Evolutionary conservation across 2,113 vertebrate species (phyloP).

Genomic region (Vanacampus margaritifer): DNA sequence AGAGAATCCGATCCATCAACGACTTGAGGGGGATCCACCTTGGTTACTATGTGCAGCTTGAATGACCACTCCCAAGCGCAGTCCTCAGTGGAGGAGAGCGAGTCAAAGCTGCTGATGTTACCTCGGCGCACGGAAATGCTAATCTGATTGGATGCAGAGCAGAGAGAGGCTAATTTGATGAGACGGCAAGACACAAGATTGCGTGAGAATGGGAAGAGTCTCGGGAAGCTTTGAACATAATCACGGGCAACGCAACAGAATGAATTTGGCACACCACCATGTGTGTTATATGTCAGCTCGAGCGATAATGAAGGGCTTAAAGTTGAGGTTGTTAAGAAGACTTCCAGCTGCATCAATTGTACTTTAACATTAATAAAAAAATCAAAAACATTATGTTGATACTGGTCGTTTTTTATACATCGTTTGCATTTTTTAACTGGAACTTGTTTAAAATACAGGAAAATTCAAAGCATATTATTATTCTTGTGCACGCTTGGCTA

Average conservation of each 20-base stretch:
- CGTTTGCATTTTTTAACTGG: not conserved
- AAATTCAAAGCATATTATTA: no score
- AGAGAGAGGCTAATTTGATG: constrained; percentile 52
- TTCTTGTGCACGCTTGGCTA: no score
- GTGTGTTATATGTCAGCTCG: not conserved
- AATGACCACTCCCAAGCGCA: constrained; percentile 25
- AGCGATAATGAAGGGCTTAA: not conserved
- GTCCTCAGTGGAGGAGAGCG: constrained; percentile 28
- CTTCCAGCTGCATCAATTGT: not conserved
- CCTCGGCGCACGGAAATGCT: constrained; percentile 40
- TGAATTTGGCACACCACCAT: no score
- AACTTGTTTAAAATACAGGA: no score
- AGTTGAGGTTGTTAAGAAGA: not conserved
- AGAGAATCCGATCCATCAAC: no score
- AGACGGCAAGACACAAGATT: constrained; percentile 39
- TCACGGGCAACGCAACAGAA: no score
- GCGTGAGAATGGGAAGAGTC: constrained; percentile 46
- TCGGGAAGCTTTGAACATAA: constrained; percentile 29
- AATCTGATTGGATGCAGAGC: constrained; percentile 47
- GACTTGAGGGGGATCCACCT: no score
- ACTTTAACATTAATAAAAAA: no score
- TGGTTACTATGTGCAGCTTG: constrained; percentile 22
- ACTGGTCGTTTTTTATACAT: no score
- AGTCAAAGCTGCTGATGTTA: constrained; percentile 54
- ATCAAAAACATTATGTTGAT: no score